Conservation (phyloP, 2,113 vertebrate genomes). For the Cheilinus undulatus region DNA sequence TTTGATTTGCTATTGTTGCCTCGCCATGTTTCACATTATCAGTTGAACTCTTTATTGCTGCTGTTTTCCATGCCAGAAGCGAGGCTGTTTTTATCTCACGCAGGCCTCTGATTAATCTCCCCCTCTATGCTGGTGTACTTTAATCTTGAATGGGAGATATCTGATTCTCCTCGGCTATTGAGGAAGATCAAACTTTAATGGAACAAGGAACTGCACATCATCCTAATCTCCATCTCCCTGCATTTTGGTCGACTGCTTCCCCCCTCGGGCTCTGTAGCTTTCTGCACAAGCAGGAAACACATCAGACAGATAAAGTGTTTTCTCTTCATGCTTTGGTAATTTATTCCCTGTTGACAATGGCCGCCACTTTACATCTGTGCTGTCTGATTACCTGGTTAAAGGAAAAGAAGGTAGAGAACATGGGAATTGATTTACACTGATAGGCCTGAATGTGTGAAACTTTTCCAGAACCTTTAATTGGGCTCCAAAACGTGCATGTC, state of each 20-base stretch:
- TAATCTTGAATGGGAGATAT: conserved; percentile 82
- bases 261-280: conserved; percentile 77
- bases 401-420: conserved; percentile 34
- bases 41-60: conserved; percentile 80
- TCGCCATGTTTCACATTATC: conserved; percentile 80
- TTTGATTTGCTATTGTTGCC: conserved; percentile 79
- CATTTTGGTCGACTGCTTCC: conserved; percentile 74
- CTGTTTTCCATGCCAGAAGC: conserved; percentile 82
- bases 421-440: conserved; percentile 37
- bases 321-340: conserved; percentile 75
- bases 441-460: conserved; percentile 41
- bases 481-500: conserved; percentile 43
- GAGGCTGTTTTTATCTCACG: conserved; percentile 73
- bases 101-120: conserved; percentile 80
- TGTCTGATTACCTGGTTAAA: conserved; percentile 68
- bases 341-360: conserved; percentile 76
- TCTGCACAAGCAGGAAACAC: conserved; percentile 79
- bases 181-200: conserved; percentile 84
- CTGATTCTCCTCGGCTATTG: conserved; percentile 83
- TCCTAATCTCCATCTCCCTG: conserved; percentile 79
- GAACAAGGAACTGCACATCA: conserved; percentile 82
- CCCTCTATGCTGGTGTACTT: conserved; percentile 78
- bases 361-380: conserved; percentile 66
- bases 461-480: conserved; percentile 57
- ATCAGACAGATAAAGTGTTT: conserved; percentile 80